Conservation (phyloP, 2,888 invertebrate species). For the Ectemnius cavifrons region DNA sequence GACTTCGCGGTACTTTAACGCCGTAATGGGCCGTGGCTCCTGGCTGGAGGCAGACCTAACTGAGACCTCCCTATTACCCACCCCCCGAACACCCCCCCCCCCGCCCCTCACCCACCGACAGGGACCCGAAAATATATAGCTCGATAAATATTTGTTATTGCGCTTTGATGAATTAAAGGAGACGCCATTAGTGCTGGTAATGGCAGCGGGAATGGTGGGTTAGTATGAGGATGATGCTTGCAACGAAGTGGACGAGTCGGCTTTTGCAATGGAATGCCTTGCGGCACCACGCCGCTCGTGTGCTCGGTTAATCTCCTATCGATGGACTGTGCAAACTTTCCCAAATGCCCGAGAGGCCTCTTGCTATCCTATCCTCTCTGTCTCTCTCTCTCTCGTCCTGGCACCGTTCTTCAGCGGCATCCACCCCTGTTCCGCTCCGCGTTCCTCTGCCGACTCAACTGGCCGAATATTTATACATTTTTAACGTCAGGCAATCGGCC, state of each 20-base stretch:
- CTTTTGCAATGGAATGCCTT: conserved; percentile 6
- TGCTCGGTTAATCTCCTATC: conserved; percentile 23
- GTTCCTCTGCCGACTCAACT: not conserved
- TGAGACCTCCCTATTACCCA: conserved; percentile 4
- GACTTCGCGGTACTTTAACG: conserved; percentile 41
- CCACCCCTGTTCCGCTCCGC: no score
- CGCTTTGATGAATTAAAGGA: conserved; percentile 28
- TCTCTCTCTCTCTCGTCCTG: no score
- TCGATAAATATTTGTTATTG: conserved; percentile 34
- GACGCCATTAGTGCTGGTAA: conserved; percentile 4
- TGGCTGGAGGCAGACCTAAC: not conserved
- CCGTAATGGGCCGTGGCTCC: conserved; percentile 37
- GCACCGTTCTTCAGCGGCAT: no score
- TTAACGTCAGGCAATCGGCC: not conserved
- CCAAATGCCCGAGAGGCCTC: not conserved
- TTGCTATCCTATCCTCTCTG: not conserved
- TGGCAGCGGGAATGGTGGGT: not conserved
- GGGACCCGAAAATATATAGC: conserved; percentile 4
- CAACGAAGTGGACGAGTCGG: not conserved
- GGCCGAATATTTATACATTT: conserved; percentile 2
- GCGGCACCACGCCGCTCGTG: not conserved
- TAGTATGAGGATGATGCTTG: not conserved
- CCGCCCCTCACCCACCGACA: not conserved
- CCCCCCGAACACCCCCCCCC: not conserved
- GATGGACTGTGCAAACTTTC: conserved; percentile 18